phyloP scores from a whole-genome alignment of 2,113 vertebrate species.

The Notothenia rossii region DNA sequence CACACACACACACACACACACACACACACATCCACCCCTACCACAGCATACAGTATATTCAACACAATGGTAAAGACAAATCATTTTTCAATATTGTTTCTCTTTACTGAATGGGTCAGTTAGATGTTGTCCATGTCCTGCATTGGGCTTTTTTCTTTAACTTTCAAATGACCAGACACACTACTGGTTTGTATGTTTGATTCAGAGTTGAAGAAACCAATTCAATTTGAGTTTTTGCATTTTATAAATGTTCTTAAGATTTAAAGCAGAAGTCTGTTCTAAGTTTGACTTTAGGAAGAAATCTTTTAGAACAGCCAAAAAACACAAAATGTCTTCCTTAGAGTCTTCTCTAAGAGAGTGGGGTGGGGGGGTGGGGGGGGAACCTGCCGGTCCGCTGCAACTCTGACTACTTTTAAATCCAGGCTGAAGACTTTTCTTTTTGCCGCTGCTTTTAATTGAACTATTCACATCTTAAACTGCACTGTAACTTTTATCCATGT shows the following conservation, averaged over 20 bases:
- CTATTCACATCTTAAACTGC: no score
- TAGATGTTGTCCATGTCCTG: neutral
- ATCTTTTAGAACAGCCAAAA: no score
- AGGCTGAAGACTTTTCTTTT: no score
- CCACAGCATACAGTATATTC: slow-evolving; percentile 39
- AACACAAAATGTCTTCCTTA: neutral
- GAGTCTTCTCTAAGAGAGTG: neutral
- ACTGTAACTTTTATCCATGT: no score
- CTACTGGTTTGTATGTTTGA: slow-evolving; percentile 3
- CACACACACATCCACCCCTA: slow-evolving; percentile 7
- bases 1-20: no score
- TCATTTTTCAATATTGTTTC: slow-evolving; percentile 5
- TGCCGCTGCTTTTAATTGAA: no score
- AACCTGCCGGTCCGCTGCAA: no score
- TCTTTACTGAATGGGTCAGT: neutral
- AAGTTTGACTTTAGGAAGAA: neutral
- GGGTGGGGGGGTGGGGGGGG: no score
- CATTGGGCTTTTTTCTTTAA: neutral
- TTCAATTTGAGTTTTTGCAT: neutral
- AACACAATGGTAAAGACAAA: slow-evolving; percentile 25
- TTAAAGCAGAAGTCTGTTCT: neutral
- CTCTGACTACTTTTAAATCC: no score
- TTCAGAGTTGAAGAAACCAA: neutral
- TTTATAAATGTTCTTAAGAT: neutral
- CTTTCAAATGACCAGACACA: neutral